Base-by-base conservation (phyloP, 2,113 vertebrate genomes). In the Stigmatopora argus region DNA sequence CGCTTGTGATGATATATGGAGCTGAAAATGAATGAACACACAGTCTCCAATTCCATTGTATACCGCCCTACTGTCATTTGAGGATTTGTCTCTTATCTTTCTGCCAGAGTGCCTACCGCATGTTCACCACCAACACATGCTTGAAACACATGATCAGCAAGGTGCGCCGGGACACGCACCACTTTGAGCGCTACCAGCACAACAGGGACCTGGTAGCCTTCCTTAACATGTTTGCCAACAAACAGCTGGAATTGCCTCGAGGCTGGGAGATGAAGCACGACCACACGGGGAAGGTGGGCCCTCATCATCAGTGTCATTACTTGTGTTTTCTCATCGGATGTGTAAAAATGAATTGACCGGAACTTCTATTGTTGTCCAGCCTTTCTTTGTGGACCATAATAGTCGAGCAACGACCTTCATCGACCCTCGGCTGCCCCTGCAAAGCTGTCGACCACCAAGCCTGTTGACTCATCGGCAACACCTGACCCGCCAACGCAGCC, bases 81-180 rank as follows among this genome's bases (percentile, higher is more conserved):
- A 52, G 2, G 18, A 11, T 11, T 1, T 45, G 5, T 4, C 41
- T 19, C 26, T 12, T 49, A 7, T 0, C 14, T 52, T 7, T 56
- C 26, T 64, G 9, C 44, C 86, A 97, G 95, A 94, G 95, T 95
- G 95, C 94, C 93, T 97, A 97, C 88, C 94, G 93, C 85, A 92
- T 96, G 96, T 98, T 97, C 92, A 95, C 94, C 91, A 94, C 94
- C 67, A 98, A 97, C 86, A 95, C 95, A 45, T 98, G 96, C 93
- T 86, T 98, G 90, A 98, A 98, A 91, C 96, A 98, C 89, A 98
- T 98, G 96, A 95, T 97, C 92, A 97, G 94, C 90, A 98, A 96
- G 92, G 95, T 98, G 82, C 93, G 96, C 4, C 90, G 96, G 72
- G 96, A 98, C 74, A 90, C 93, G 49, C 96, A 96, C 86, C 94